Base-by-base conservation (phyloP, 2,797 vertebrate species). In the Benthosema pterotum region DNA sequence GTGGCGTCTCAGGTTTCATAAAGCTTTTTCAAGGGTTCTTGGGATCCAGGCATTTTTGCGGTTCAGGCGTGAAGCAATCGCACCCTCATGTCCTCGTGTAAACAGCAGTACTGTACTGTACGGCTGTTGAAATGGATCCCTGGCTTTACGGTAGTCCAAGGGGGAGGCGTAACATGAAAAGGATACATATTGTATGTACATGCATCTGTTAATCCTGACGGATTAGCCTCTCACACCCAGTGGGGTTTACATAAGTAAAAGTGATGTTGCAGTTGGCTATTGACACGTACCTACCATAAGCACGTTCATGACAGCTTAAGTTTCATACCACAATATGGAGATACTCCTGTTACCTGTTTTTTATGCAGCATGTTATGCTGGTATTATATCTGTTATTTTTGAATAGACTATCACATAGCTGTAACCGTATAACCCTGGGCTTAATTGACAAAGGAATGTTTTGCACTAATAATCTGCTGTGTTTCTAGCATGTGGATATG, bases 1-100 rank as follows among this genome's bases (percentile, higher is more conserved):
- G 73, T 52, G 67, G 46, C 57, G 63, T 82, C 62, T 79, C 47
- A 55, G 67, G 54, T 86, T 88, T 80, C 69, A 63, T 56, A 50
- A 51, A 42, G 38, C 51, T 54, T 85, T n/a, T 70, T 65, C 57
- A 51, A 66, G 59, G 52, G 47, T 48, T 72, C 69, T 72, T 71
- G 22, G 52, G 13, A 73, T 69, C 57, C 4, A 68, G 67, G 72
- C 65, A 60, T 71, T 67, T 70, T 53, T 42, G 22, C 60, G 47
- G 47, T 64, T 64, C 28, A 2, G 57, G 18, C 59, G 54, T 60
- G 47, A 58, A 50, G 47, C 42, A 56, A 42, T 18, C 46, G 32
- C 61, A 63, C 58, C 19, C 47, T 73, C n/a, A 63, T 19, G n/a
- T 43, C 9, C 2, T 3, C 12, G 1, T 13, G 49, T 4, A 42